Percentiles rank a stretch among this genome's conserved stretches.
Evolutionary conservation across 2,113 vertebrate genomes (phyloP).

Genomic region (Pteruthius melanotis): DNA sequence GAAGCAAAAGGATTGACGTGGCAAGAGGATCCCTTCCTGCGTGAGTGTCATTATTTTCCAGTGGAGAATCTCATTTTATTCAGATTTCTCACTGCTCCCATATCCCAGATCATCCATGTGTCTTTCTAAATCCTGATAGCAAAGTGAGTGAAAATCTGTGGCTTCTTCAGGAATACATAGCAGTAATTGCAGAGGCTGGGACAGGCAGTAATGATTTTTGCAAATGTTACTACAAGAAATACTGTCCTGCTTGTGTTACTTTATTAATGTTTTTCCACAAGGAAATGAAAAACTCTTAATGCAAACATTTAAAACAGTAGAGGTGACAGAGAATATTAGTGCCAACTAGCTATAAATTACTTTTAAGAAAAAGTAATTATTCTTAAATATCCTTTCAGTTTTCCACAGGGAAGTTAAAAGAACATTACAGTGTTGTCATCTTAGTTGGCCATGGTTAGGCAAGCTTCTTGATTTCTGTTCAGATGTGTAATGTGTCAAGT

Average conservation of each 20-base stretch:
- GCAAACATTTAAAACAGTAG: not conserved
- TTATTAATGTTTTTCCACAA: slow-evolving; percentile 41
- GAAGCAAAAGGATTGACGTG: not conserved
- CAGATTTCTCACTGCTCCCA: not conserved
- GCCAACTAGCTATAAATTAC: not conserved
- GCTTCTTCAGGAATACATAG: not conserved
- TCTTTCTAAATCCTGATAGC: slow-evolving; percentile 1
- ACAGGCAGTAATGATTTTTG: slow-evolving; percentile 27
- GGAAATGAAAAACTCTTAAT: slow-evolving; percentile 49
- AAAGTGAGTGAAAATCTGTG: not conserved
- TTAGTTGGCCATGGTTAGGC: not conserved
- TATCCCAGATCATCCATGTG: not conserved
- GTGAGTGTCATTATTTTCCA: not conserved
- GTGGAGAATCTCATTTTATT: not conserved
- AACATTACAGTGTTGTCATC: not conserved
- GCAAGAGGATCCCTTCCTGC: not conserved
- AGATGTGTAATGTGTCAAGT: not conserved
- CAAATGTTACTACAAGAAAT: slow-evolving; percentile 18
- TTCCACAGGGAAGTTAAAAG: not conserved
- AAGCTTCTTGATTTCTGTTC: not conserved
- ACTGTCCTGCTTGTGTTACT: not conserved
- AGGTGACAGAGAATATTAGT: not conserved
- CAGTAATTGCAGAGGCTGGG: not conserved
- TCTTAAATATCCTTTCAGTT: slow-evolving; percentile 2
- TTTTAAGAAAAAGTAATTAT: not conserved